Evolutionary conservation across 1,140 invertebrate genomes (phyloP), one percentile per base, ranked within the genome.

Genomic region (Achroia grisella): DNA sequence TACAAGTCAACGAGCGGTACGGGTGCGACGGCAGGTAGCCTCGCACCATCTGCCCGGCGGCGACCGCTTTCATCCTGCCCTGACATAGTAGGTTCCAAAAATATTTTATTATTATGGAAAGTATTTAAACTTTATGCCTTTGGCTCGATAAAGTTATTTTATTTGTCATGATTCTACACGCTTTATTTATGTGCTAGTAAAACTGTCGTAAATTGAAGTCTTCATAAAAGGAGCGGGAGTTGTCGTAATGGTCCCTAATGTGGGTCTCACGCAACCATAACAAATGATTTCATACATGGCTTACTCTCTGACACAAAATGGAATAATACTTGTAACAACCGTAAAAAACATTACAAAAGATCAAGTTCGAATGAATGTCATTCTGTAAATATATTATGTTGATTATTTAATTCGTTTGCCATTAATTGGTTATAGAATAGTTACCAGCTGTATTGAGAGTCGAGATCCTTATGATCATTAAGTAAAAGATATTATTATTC

Each of bases 101-200:
- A 76, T 79, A 78, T 74, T 80, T 76, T 74, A 79, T 73, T 71
- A 71, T 70, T 65, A 79, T 71, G 73, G 63, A 70, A 70, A 67
- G 67, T 68, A 68, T 74, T 76, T 73, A 65, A 72, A 65, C 15
- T 71, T 71, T 81, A 75, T 71, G 58, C 58, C 27, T 56, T 62
- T 41, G 62, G 46, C 51, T 57, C 60, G 61, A 76, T 75, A 71
- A 71, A 73, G 60, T 58, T 68, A 66, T 75, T 75, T 71, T 77
- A 71, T 74, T 69, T 71, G 57, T 69, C 62, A 56, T 62, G 57
- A 70, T 62, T 48, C 51, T 62, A 65, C 49, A 55, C 40, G 57
- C 35, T 64, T 73, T 77, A 73, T 83, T 80, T 77, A 77, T 72
- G 68, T 49, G 64, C 47, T 56, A 62, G 61, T 77, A 79, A 83